Evolutionary conservation across 2,888 invertebrate species (phyloP).

Genomic region (Microctonus aethiopoides): DNA sequence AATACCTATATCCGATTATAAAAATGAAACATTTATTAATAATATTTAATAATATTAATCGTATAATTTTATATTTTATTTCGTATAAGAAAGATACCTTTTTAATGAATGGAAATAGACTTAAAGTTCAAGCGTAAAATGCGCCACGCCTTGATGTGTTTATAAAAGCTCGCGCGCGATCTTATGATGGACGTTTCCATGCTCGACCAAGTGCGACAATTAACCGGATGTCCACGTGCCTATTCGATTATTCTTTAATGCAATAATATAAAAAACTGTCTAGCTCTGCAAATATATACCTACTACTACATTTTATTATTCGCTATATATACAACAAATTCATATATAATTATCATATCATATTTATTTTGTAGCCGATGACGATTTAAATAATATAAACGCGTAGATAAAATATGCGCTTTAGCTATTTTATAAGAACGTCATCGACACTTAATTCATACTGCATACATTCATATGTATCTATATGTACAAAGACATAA

Average conservation of each 20-base stretch:
- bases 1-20: too few species aligned
- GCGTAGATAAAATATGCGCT: conserved; percentile 34
- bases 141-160: background rate
- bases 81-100: too few species aligned
- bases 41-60: too few species aligned
- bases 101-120: background rate
- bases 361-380: conserved; percentile 42
- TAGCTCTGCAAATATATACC: too few species aligned
- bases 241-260: conserved; percentile 1
- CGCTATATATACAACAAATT: background rate
- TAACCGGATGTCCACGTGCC: background rate
- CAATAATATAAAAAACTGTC: too few species aligned
- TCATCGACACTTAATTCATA: background rate
- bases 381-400: conserved; percentile 36
- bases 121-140: background rate
- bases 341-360: background rate
- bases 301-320: too few species aligned
- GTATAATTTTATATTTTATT: too few species aligned
- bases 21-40: too few species aligned
- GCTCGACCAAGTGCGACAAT: background rate
- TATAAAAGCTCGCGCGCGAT: background rate
- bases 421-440: conserved; percentile 38
- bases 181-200: background rate
- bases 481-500: too few species aligned
- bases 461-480: background rate